Evolutionary conservation across 2,113 vertebrate genomes (phyloP).

Genomic region (Scopus umbretta): DNA sequence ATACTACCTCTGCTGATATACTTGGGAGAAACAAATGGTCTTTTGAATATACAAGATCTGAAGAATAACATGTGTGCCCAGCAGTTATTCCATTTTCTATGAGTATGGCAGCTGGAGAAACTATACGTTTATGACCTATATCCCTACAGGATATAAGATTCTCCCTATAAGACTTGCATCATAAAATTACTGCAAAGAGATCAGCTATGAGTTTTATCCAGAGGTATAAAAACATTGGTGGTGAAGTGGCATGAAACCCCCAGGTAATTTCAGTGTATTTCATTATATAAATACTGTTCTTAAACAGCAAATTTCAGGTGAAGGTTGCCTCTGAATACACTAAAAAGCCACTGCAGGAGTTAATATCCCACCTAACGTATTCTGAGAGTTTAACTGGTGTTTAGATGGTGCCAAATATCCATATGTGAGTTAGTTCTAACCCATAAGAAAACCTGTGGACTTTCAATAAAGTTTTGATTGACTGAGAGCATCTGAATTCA

Average conservation of each 20-base stretch:
- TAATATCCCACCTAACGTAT: neutral
- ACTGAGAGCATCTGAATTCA: neutral
- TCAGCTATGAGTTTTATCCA: neutral
- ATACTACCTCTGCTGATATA: neutral
- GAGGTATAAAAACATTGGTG: neutral
- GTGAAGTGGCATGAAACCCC: neutral
- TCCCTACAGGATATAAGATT: neutral
- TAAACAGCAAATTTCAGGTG: neutral
- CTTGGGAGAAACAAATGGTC: neutral
- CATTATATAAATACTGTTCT: neutral
- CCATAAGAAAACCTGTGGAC: neutral
- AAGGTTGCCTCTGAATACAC: neutral
- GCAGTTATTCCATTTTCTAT: neutral
- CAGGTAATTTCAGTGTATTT: neutral
- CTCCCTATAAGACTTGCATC: neutral
- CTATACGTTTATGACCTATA: neutral
- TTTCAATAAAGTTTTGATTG: neutral
- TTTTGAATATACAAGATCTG: neutral
- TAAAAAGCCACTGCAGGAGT: neutral
- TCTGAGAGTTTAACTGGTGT: neutral
- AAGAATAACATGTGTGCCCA: neutral
- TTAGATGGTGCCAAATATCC: neutral
- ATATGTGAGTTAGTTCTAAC: neutral
- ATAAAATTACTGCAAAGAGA: neutral
- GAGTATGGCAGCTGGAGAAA: neutral